A percentile compares a stretch with the other conserved stretches of the same genome.
Conservation (phyloP, 2,888 invertebrate species). For the Nephrotoma guestfalica region DNA sequence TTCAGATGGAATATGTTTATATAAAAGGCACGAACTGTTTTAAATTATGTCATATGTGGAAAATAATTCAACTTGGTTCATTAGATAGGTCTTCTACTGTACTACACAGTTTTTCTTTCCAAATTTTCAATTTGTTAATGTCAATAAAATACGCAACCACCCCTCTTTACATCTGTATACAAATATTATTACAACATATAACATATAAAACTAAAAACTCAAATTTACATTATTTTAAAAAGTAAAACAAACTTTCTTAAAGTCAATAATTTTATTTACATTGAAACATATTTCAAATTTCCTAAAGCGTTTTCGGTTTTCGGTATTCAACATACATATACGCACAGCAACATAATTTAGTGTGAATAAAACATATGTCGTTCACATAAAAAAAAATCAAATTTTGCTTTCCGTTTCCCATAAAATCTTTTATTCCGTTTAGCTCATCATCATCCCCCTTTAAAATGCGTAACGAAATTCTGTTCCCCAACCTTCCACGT, state of each 20-base stretch:
- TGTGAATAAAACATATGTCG: neutral
- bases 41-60: neutral
- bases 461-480: neutral
- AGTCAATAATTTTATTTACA: neutral
- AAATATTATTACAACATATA: neutral
- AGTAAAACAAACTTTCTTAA: neutral
- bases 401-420: neutral
- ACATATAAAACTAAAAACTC: neutral
- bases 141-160: neutral
- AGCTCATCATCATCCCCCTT: neutral
- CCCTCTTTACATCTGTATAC: neutral
- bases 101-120: neutral
- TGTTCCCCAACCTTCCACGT: neutral
- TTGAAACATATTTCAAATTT: neutral
- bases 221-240: neutral
- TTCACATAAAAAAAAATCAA: neutral
- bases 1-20: neutral
- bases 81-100: neutral
- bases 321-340: neutral
- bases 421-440: neutral
- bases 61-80: neutral
- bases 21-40: neutral
- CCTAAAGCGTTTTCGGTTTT: neutral
- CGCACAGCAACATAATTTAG: neutral
- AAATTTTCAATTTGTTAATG: neutral